These are phyloP conservation scores for Anabas testudineus DNA, from an alignment of 2,797 vertebrate genomes.

Conservation along the genomic window DNA sequence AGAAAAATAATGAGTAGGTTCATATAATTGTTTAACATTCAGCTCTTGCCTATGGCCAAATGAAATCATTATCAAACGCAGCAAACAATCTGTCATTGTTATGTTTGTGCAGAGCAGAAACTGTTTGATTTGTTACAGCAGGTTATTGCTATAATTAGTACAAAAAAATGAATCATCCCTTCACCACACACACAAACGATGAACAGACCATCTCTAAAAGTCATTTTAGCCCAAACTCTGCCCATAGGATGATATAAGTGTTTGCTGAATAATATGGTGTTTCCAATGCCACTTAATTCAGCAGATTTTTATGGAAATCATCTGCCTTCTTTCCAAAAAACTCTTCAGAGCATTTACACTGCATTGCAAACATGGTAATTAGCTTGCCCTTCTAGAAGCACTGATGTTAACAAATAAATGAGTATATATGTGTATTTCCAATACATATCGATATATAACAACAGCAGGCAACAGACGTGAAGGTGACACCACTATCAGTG, in stretches of 20 bases:
- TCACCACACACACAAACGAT: conserved; percentile 27
- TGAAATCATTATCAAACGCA: conserved; percentile 43
- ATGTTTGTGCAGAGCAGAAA: conserved; percentile 51
- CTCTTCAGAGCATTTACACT: conserved; percentile 46
- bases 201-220: conserved; percentile 10
- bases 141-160: conserved; percentile 70
- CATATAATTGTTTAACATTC: conserved; percentile 29
- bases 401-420: not conserved
- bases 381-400: conserved; percentile 10
- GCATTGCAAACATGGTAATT: conserved; percentile 51
- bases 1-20: conserved; percentile 33
- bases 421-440: not conserved
- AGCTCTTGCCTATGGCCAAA: conserved; percentile 37
- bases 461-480: conserved; percentile 19
- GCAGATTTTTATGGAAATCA: conserved; percentile 42
- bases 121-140: conserved; percentile 65
- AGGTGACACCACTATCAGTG: conserved; percentile 62
- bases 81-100: conserved; percentile 32
- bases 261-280: conserved; percentile 47
- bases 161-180: conserved; percentile 46
- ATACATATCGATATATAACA: conserved; percentile 9
- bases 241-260: conserved; percentile 35
- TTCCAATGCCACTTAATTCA: conserved; percentile 58
- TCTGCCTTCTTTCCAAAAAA: conserved; percentile 38
- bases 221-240: conserved; percentile 29